Conservation (phyloP, 2,113 vertebrate species). For the Prunella fulvescens region DNA sequence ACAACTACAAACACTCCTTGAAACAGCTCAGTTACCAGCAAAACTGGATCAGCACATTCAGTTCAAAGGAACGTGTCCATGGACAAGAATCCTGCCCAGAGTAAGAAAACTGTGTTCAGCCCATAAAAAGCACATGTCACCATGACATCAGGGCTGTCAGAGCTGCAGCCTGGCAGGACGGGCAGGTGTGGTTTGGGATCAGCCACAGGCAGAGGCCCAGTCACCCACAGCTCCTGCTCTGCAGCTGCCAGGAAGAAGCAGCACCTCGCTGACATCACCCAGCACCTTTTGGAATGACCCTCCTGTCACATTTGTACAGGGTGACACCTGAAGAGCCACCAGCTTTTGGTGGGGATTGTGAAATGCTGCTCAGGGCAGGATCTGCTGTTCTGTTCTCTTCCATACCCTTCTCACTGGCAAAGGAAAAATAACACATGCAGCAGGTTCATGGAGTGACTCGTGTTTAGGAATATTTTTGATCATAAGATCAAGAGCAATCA, state of each 20-base stretch:
- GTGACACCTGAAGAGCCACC: neutral
- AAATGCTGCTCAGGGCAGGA: neutral
- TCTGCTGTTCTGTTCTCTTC: neutral
- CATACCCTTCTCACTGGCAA: neutral
- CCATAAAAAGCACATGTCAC: neutral
- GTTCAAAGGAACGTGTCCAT: conserved; percentile 8
- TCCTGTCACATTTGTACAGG: accelerated
- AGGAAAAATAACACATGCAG: neutral
- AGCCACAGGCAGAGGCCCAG: neutral
- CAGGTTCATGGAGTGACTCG: neutral
- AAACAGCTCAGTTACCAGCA: neutral
- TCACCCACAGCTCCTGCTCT: neutral
- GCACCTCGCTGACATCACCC: neutral
- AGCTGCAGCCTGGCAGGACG: neutral
- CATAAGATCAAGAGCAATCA: neutral
- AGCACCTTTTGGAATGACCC: neutral
- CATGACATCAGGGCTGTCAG: conserved; percentile 23
- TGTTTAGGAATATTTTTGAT: neutral
- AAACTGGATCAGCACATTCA: neutral
- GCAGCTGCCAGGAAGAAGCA: neutral
- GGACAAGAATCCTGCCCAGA: conserved; percentile 8
- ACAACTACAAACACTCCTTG: neutral
- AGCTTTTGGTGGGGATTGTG: neutral
- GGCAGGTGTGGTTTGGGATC: neutral
- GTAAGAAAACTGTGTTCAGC: neutral